Conservation (phyloP, 2,797 vertebrate species). For the Falco berigora region DNA sequence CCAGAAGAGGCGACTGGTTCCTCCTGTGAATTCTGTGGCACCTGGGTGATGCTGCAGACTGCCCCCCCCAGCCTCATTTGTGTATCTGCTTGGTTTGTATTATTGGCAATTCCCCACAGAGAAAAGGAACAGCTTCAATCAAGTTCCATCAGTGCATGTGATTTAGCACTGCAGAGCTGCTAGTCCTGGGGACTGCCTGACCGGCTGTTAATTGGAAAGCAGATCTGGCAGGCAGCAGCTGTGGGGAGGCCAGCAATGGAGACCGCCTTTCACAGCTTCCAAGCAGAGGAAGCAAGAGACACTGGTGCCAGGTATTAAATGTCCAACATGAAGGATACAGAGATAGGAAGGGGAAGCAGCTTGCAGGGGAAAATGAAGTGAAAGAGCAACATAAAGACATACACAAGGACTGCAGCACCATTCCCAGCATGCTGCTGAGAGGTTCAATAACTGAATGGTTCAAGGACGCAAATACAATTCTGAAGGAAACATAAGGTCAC, state of each 20-base stretch:
- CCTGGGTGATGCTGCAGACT: conserved; percentile 20
- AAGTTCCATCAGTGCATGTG: conserved; percentile 71
- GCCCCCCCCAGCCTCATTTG: conserved; percentile 46
- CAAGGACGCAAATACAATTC: conserved; percentile 73
- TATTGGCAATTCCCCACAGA: conserved; percentile 48
- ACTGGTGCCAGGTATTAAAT: conserved; percentile 24
- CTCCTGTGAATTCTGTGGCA: conserved; percentile 30
- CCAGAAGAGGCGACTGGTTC: not conserved
- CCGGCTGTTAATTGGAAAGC: conserved; percentile 72
- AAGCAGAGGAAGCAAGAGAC: not conserved
- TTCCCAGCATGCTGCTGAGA: conserved; percentile 51
- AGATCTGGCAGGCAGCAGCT: conserved; percentile 66
- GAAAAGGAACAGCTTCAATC: conserved; percentile 60
- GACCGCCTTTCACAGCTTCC: conserved; percentile 25
- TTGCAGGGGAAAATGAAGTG: conserved; percentile 28
- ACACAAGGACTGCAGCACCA: conserved; percentile 47
- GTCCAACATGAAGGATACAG: not conserved
- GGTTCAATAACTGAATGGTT: conserved; percentile 67
- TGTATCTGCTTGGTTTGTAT: conserved; percentile 38
- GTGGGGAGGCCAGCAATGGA: conserved; percentile 6
- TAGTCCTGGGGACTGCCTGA: conserved; percentile 57
- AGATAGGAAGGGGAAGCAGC: not conserved
- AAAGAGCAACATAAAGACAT: conserved; percentile 45
- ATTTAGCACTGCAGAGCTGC: conserved; percentile 66
- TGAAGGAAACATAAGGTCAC: conserved; percentile 73